Base-by-base conservation (phyloP, 92 coral and sea anemone genomes). In the Porites divaricata region DNA sequence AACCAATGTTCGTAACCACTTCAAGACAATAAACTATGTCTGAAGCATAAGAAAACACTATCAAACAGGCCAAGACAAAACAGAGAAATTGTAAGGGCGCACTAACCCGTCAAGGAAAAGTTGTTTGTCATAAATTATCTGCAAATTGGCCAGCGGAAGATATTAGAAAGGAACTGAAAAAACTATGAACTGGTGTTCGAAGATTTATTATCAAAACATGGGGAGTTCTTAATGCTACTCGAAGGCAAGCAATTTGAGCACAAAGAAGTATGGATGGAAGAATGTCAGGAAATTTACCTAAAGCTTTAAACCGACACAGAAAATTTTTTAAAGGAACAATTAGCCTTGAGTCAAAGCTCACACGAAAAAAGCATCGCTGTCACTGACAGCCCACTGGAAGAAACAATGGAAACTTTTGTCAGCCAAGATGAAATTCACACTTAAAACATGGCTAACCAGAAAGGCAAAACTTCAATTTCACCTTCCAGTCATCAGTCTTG, bases 21-120 rank as follows among this genome's bases (percentile, higher is more conserved):
- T 78, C 52, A 69, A 78, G 85, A 70, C 67, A 80, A 78, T 53
- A 59, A 66, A n/a, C n/a, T 48, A 70, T 66, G 79, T 23, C 77
- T 70, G 83, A 75, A 13, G 56, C 49, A 58, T 41, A 28, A 53
- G 75, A 59, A 41, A 77, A 80, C 56, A 41, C 49, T 20, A 12
- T 87, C 1, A 87, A 87, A 48, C 26, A 65, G 82, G 90, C 90
- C 25, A 87, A 87, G 35, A 73, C 80, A 17, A 80, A 73, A 81
- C 81, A 82, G 61, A 80, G 87, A 74, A 87, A 81, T 63, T 50
- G 86, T 53, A 74, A 85, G 67, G 89, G n/a, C 52, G 56, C 84
- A 49, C 79, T 87, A 51, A 87, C 87, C 63, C 86, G 76, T 21
- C 75, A 54, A 11, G 87, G 86, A n/a, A 87, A 87, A 53, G 67